A percentile compares a stretch with the other conserved stretches of the same genome.
Conservation (phyloP, 2,888 invertebrate genomes). For the Macaria notata region DNA sequence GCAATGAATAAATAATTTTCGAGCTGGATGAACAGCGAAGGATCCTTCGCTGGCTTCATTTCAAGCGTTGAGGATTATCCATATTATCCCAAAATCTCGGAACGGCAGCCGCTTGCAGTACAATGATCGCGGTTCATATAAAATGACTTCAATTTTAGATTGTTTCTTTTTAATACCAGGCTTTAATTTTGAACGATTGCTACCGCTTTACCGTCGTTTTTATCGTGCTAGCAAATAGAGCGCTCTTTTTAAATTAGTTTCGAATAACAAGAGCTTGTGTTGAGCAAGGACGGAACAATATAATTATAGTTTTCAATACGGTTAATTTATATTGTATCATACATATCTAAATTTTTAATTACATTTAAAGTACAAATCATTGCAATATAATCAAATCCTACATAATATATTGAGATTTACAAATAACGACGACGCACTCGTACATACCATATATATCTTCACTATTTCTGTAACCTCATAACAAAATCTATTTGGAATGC, state of each 20-base stretch:
- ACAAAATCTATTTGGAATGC: slow-evolving; percentile 34
- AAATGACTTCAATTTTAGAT: slow-evolving; percentile 65
- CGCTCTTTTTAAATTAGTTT: neutral
- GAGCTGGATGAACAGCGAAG: slow-evolving; percentile 61
- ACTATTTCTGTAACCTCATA: slow-evolving; percentile 18
- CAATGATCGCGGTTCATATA: slow-evolving; percentile 63
- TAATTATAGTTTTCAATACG: too few species aligned
- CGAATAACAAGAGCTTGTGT: too few species aligned
- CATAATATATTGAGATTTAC: too few species aligned
- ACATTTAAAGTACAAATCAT: too few species aligned
- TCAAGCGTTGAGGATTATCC: slow-evolving; percentile 69
- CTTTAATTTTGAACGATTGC: slow-evolving; percentile 56
- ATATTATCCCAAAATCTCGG: slow-evolving; percentile 74
- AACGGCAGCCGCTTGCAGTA: slow-evolving; percentile 59
- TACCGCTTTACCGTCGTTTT: slow-evolving; percentile 41
- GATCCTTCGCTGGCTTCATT: slow-evolving; percentile 65
- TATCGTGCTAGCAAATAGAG: neutral
- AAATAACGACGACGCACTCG: too few species aligned
- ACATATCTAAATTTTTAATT: too few species aligned
- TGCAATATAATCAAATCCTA: too few species aligned
- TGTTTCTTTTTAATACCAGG: slow-evolving; percentile 56
- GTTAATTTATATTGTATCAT: too few species aligned
- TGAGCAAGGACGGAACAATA: too few species aligned
- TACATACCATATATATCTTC: too few species aligned
- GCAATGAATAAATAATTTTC: slow-evolving; percentile 72